Conservation (phyloP, 2,888 invertebrate genomes). For the Venustoraphidia nigricollis region DNA sequence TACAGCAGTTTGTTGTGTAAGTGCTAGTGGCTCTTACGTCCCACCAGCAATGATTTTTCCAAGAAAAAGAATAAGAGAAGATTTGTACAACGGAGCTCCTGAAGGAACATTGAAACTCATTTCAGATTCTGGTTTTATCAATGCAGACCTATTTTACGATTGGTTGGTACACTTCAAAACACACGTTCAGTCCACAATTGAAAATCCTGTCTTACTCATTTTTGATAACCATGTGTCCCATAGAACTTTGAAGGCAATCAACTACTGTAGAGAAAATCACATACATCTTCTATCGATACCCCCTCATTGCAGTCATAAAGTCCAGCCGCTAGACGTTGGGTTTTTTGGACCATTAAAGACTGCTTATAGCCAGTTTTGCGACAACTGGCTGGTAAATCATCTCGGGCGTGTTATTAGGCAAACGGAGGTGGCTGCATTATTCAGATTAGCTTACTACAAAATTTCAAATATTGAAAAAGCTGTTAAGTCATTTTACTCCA, state of each 20-base stretch:
- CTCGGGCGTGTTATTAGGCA: conserved; percentile 1
- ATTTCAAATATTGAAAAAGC: no score
- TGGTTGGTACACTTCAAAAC: background rate
- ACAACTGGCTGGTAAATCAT: background rate
- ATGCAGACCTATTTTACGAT: background rate
- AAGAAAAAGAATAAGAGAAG: conserved; percentile 12
- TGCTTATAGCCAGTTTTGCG: background rate
- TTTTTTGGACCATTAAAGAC: background rate
- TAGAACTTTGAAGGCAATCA: background rate
- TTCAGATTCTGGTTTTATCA: background rate
- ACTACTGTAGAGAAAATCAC: background rate
- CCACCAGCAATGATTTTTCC: conserved; percentile 18
- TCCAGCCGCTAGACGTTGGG: background rate
- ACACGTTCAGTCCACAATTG: conserved; percentile 1
- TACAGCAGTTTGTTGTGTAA: conserved; percentile 16
- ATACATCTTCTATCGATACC: background rate
- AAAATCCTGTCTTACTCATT: conserved; percentile 6
- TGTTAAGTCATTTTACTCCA: no score
- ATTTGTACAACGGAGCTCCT: background rate
- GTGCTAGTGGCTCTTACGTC: conserved; percentile 16
- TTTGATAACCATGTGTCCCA: conserved; percentile 7
- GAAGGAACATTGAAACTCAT: background rate
- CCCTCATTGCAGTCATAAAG: background rate
- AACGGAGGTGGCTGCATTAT: no score
- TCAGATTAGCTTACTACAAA: no score